Conservation (phyloP, 2,888 invertebrate genomes). For the Lamellibrachia satsuma region DNA sequence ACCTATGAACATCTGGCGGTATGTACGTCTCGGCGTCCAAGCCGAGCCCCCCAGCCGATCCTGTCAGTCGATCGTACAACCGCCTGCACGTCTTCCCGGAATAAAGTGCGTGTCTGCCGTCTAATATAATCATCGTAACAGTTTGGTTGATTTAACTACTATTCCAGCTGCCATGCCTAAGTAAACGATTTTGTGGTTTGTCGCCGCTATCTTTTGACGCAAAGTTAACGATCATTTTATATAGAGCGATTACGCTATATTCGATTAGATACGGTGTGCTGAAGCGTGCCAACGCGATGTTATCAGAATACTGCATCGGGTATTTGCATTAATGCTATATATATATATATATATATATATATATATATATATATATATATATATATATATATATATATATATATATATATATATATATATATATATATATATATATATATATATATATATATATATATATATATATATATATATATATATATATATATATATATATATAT, state of each 20-base stretch:
- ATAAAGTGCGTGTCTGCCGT: background rate
- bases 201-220: background rate
- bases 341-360: background rate
- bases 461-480: no score
- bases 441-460: no score
- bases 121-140: background rate
- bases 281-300: background rate
- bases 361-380: background rate
- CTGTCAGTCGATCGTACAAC: background rate
- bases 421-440: no score
- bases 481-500: no score
- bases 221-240: background rate
- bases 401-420: no score
- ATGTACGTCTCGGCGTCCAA: background rate
- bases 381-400: no score
- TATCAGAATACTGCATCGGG: background rate
- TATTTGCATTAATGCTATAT: background rate
- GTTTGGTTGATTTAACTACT: slow-evolving; percentile 1
- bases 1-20: background rate
- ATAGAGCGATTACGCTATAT: background rate
- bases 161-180: background rate
- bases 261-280: background rate
- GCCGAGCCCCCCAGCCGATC: background rate
- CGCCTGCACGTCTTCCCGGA: background rate
- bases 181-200: background rate